Conservation (phyloP, 2,113 vertebrate species). For the Lichenostomus cassidix region DNA sequence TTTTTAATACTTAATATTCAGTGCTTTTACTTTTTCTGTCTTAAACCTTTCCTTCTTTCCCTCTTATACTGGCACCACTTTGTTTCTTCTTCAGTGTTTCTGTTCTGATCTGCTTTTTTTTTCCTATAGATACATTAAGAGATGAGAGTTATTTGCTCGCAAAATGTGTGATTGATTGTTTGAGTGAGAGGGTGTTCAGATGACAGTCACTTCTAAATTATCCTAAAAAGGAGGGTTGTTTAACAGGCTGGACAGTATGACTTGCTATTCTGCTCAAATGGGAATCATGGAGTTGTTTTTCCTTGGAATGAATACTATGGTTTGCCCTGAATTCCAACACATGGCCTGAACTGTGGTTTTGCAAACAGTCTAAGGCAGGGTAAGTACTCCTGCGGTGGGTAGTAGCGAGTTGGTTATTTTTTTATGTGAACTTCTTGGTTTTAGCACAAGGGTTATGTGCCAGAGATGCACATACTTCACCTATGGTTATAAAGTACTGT, state of each 20-base stretch:
- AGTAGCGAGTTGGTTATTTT: background rate
- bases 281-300: background rate
- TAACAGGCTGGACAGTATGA: background rate
- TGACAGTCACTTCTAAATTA: background rate
- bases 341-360: background rate
- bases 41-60: background rate
- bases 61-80: background rate
- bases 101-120: background rate
- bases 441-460: background rate
- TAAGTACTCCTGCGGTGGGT: background rate
- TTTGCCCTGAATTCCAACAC: background rate
- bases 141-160: background rate
- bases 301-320: background rate
- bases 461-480: conserved; percentile 4
- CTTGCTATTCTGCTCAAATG: background rate
- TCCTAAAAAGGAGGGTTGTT: background rate
- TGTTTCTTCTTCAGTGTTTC: background rate
- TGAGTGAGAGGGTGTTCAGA: background rate
- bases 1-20: background rate
- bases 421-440: background rate
- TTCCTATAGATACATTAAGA: background rate
- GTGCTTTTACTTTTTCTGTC: background rate
- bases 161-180: background rate
- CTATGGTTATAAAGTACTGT: background rate
- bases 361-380: background rate